Evolutionary conservation across 2,797 vertebrate genomes (phyloP).

Genomic region (Liasis olivaceus): DNA sequence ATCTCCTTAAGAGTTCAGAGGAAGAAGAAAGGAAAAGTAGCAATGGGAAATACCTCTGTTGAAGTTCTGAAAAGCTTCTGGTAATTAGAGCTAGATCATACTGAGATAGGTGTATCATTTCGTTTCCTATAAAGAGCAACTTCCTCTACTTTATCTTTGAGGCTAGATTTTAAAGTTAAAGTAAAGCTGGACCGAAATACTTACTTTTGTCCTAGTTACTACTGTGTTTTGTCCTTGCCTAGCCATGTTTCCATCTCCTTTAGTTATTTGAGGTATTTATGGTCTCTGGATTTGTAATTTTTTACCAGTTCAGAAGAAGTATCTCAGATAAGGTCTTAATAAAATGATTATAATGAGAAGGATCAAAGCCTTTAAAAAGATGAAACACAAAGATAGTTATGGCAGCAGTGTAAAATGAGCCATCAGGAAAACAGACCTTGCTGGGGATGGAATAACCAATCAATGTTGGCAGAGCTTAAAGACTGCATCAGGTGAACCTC

Average conservation of each 20-base stretch:
- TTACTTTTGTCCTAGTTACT: constrained; percentile 50
- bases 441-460: background rate
- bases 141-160: background rate
- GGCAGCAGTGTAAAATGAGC: background rate
- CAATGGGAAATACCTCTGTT: background rate
- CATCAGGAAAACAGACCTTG: background rate
- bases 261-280: background rate
- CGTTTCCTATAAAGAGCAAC: background rate
- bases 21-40: background rate
- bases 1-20: background rate
- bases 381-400: background rate
- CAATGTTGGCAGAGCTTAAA: background rate
- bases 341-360: background rate
- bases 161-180: background rate
- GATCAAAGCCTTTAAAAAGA: background rate
- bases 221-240: background rate
- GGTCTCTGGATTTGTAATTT: background rate
- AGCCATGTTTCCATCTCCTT: constrained; percentile 45
- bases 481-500: background rate
- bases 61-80: background rate
- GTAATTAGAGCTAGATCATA: background rate
- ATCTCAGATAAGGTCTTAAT: background rate
- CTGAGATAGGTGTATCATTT: background rate
- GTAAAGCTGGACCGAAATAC: background rate
- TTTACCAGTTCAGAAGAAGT: background rate